phyloP scores from a whole-genome alignment of 2,113 vertebrate species.

The Prunella himalayana region DNA sequence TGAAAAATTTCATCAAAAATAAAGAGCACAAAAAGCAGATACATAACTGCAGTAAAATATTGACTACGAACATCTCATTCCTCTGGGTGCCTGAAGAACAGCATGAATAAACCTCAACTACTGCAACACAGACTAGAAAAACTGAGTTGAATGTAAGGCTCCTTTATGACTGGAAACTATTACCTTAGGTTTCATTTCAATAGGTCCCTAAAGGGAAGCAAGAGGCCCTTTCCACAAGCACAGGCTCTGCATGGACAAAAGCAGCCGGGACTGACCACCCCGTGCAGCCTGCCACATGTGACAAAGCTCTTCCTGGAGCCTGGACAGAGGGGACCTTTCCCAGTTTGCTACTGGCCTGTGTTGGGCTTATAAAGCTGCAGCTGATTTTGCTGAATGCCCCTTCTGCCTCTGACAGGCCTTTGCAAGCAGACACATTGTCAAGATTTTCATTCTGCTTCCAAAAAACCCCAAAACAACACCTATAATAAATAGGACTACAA shows the following conservation, averaged over 20 bases:
- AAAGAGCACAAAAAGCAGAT: neutral
- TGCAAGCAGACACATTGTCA: neutral
- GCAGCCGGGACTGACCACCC: neutral
- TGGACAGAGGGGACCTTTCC: neutral
- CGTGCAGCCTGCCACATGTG: neutral
- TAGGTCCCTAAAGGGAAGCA: neutral
- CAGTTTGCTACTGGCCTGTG: neutral
- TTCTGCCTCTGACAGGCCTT: neutral
- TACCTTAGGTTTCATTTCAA: neutral
- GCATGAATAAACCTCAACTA: neutral
- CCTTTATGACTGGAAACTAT: conserved; percentile 22
- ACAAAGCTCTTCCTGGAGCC: conserved; percentile 28
- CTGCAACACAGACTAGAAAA: neutral
- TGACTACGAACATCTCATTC: neutral
- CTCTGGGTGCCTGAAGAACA: neutral
- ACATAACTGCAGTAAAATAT: neutral
- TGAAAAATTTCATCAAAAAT: neutral
- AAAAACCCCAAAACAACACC: neutral
- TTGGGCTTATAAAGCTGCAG: neutral
- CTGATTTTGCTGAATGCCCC: neutral
- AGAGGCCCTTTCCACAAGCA: neutral
- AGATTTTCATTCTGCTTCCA: neutral
- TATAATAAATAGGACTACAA: neutral
- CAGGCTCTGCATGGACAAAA: neutral
- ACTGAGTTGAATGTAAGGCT: neutral